Conservation (phyloP, 2,888 invertebrate genomes). For the Polymixis lichenea region DNA sequence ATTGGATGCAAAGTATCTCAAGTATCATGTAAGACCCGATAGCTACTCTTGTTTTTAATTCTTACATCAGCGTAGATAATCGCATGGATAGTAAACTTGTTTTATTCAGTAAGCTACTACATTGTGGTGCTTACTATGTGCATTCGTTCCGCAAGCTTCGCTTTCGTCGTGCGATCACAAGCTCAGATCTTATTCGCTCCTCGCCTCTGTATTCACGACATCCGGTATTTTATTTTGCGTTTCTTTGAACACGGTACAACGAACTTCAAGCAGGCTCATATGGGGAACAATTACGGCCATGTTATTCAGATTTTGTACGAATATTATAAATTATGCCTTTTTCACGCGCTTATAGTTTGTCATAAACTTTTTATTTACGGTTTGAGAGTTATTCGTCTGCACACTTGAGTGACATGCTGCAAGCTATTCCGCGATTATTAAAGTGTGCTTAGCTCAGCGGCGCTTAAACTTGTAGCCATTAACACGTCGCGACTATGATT, state of each 20-base stretch:
- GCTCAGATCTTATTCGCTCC: constrained; percentile 77
- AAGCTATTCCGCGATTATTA: constrained; percentile 45
- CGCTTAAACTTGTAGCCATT: constrained; percentile 42
- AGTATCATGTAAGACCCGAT: constrained; percentile 12
- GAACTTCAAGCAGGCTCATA: constrained; percentile 69
- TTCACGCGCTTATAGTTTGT: constrained; percentile 32
- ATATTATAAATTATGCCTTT: constrained; percentile 45
- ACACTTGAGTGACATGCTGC: constrained; percentile 27
- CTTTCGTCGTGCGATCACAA: constrained; percentile 76
- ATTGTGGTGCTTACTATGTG: constrained; percentile 65
- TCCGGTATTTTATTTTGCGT: constrained; percentile 83
- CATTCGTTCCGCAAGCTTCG: constrained; percentile 82
- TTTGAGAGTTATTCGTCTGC: constrained; percentile 20
- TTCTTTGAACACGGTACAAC: constrained; percentile 72
- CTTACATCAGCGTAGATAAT: constrained; percentile 56
- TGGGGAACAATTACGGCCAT: constrained; percentile 65
- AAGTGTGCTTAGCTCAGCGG: constrained; percentile 46
- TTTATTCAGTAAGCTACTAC: constrained; percentile 68
- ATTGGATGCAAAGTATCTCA: constrained; percentile 17
- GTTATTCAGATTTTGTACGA: constrained; percentile 53
- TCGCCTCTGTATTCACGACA: constrained; percentile 80
- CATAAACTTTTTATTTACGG: constrained; percentile 34
- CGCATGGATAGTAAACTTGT: constrained; percentile 60
- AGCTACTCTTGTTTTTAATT: constrained; percentile 55
- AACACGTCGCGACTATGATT: constrained; percentile 47